These are phyloP conservation scores for Meliscaeva auricollis DNA, from an alignment of 2,888 invertebrate genomes.

Conservation along the genomic window DNA sequence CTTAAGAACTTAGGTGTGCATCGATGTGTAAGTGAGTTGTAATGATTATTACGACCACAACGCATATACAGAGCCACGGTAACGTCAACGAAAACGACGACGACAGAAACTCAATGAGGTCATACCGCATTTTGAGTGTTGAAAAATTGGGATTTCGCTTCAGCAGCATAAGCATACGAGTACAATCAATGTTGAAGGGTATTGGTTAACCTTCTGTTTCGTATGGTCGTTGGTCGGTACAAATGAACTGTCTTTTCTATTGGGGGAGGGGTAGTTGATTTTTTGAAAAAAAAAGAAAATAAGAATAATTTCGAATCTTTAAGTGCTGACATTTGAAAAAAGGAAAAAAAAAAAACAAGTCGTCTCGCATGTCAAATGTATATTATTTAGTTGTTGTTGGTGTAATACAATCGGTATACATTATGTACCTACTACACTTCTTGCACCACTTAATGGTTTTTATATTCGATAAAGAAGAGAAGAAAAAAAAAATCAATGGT, in stretches of 20 bases:
- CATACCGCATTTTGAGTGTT: slow-evolving; percentile 57
- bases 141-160: slow-evolving; percentile 14
- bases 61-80: too few species aligned
- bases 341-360: background rate
- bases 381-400: background rate
- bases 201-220: slow-evolving; percentile 50
- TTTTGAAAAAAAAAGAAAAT: background rate
- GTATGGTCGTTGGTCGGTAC: background rate
- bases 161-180: background rate
- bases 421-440: background rate
- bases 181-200: slow-evolving; percentile 12
- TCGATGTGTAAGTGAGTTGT: slow-evolving; percentile 42
- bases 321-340: slow-evolving; percentile 10
- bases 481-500: slow-evolving; percentile 45
- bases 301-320: slow-evolving; percentile 34
- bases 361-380: slow-evolving; percentile 19
- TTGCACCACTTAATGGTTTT: slow-evolving; percentile 26
- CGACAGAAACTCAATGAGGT: slow-evolving; percentile 61
- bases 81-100: background rate
- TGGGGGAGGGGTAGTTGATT: background rate
- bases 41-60: slow-evolving; percentile 11
- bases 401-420: slow-evolving; percentile 34
- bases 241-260: background rate
- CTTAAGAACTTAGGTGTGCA: slow-evolving; percentile 24
- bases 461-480: too few species aligned